Evolutionary conservation across 2,797 vertebrate genomes (phyloP), one percentile per base, ranked within the genome.

Genomic region (Sebastes matsubarae): DNA sequence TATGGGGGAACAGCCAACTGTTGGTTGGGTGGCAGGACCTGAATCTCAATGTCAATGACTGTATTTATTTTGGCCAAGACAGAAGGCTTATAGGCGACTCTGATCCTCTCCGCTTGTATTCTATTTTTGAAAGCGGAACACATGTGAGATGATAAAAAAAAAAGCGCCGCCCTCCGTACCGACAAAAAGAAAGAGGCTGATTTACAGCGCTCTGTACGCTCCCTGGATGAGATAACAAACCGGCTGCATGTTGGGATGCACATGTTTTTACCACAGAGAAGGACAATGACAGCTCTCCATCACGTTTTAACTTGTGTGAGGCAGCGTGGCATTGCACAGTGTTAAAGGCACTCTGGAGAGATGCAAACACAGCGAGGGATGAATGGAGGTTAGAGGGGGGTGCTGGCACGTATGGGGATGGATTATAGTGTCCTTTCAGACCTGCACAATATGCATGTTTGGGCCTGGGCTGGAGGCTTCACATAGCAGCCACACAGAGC

Each of bases 401-500:
- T 79, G 84, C 70, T 94, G 93, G 93, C 92, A 91, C 61, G 13
- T 84, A 80, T 74, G 57, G 86, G 84, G 88, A 86, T 91, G 92
- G 94, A 95, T 95, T 95, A 95, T 92, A 83, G 86, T 84, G 81
- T 92, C 89, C 90, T 94, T 95, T 95, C 89, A 93, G 87, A 86
- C 85, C 72, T 81, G 68, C 93, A 95, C 93, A 94, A 95, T 93
- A 87, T 91, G 89, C 85, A 91, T 88, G 91, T 92, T 94, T 93
- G 82, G 82, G 89, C 90, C 88, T 87, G 84, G 81, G 87, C 92
- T 90, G 74, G 72, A 94, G 85, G 81, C 72, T 83, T 84, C 71
- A 80, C 77, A 82, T 64, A 65, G 83, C 75, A 88, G 82, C 80
- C 85, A 77, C 88, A 87, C 83, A 81, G 83, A 89, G 87, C 85